Conservation (phyloP, 2,888 invertebrate species). For the Eupithecia insigniata region DNA sequence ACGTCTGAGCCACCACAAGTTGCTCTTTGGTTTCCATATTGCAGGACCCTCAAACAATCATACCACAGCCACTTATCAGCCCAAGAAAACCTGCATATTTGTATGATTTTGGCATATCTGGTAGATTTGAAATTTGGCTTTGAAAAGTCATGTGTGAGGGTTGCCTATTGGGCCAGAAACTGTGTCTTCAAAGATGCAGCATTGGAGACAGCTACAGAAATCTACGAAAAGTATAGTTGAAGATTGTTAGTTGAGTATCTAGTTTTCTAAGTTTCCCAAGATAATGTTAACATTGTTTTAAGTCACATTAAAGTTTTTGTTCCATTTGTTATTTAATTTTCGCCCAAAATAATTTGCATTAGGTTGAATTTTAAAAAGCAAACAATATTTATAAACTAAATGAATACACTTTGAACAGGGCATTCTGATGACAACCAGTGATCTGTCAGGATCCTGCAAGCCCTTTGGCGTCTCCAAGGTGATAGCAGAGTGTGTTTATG, state of each 20-base stretch:
- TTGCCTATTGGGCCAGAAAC: slow-evolving; percentile 28
- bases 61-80: slow-evolving; percentile 33
- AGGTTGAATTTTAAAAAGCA: background rate
- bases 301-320: background rate
- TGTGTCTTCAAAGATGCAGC: slow-evolving; percentile 13
- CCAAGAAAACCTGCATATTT: slow-evolving; percentile 13
- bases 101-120: slow-evolving; percentile 31
- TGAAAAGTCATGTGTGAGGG: slow-evolving; percentile 29
- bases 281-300: background rate
- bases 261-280: background rate
- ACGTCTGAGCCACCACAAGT: slow-evolving; percentile 12
- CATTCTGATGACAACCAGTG: slow-evolving; percentile 85
- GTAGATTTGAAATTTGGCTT: slow-evolving; percentile 35
- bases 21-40: slow-evolving; percentile 35
- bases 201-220: slow-evolving; percentile 6
- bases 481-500: slow-evolving; percentile 82
- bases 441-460: slow-evolving; percentile 85
- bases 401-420: slow-evolving; percentile 56
- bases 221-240: slow-evolving; percentile 14
- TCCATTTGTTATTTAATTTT: background rate
- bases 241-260: background rate
- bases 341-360: background rate
- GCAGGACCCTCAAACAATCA: slow-evolving; percentile 16
- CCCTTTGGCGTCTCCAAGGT: slow-evolving; percentile 82
- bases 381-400: background rate